Base-by-base conservation (phyloP, 1,140 invertebrate species). In the Cylas formicarius region DNA sequence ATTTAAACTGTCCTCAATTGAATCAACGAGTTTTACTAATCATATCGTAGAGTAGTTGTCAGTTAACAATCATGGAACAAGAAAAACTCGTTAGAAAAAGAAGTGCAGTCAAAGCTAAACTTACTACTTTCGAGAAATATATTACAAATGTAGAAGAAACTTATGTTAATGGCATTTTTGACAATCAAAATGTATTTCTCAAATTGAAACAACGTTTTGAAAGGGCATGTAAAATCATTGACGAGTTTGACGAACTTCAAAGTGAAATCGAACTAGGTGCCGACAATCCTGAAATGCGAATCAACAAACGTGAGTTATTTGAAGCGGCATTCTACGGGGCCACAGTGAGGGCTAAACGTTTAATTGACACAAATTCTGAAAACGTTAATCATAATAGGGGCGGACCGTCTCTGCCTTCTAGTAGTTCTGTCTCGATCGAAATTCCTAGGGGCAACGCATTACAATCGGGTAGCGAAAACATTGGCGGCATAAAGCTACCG, bases 181-280 rank as follows among this genome's bases (percentile, higher is more conserved):
- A 17, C 10, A 20, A 42, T 2, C 10, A 13, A 31, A 21, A 8
- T 42, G 26, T 29, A 14, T 39, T 26, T 26, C 3, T 39, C 6
- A 33, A 44, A 11, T 13, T 44, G 3, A 16, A 37, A 22, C 33
- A 39, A 11, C 31, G 31, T 1, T 6, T 44, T 24, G 33, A 44
- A 10, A 9, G 33, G 23, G 23, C 37, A 14, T 9, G 22, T 4
- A 18, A 28, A 9, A 20, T 33, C n/a, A 18, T 41, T 13, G 10
- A 34, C 3, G 27, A 33, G 32, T 41, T 41, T 32, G 27, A 35
- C 20, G 11, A 32, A 18, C 9, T 44, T 14, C 32, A 44, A 28
- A 26, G 8, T 10, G 13, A 44, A 26, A 44, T 44, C 13, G 20
- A 35, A 13, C 18, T 8, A 23, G 17, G 14, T 2, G 3, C 11